Conservation (phyloP, 2,113 vertebrate genomes). For the Pituophis catenifer region DNA sequence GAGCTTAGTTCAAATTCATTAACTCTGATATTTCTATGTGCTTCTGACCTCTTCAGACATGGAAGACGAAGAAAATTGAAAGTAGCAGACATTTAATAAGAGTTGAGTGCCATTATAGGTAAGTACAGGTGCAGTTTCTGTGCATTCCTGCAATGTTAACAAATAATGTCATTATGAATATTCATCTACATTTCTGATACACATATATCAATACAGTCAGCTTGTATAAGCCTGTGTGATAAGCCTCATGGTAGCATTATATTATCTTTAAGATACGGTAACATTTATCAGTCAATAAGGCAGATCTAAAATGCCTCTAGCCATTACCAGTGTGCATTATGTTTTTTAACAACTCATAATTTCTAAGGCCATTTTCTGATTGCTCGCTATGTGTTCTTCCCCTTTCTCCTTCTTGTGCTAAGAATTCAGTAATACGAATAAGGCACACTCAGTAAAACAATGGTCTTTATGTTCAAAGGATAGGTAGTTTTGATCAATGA, state of each 20-base stretch:
- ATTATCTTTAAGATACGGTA: background rate
- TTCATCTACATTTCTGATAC: background rate
- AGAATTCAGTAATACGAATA: background rate
- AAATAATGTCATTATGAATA: background rate
- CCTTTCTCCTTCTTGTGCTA: background rate
- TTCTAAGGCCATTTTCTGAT: background rate
- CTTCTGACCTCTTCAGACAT: conserved; percentile 11
- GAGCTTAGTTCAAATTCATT: conserved; percentile 35
- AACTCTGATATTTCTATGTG: rapidly evolving
- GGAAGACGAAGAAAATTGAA: conserved; percentile 26
- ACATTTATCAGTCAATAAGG: background rate
- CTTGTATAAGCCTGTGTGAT: background rate
- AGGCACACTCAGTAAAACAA: background rate
- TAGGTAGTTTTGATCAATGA: background rate
- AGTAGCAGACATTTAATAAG: conserved; percentile 15
- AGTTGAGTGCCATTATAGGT: background rate
- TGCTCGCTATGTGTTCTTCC: background rate
- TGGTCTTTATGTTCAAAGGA: background rate
- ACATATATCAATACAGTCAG: background rate
- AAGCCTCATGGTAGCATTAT: background rate
- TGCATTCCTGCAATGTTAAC: background rate
- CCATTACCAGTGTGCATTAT: background rate
- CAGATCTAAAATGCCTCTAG: background rate
- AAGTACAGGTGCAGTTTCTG: background rate
- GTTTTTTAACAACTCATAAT: background rate